These are phyloP conservation scores for Tokudaia muenninki DNA, from an alignment of 2,797 vertebrate genomes.

Conservation along the genomic window DNA sequence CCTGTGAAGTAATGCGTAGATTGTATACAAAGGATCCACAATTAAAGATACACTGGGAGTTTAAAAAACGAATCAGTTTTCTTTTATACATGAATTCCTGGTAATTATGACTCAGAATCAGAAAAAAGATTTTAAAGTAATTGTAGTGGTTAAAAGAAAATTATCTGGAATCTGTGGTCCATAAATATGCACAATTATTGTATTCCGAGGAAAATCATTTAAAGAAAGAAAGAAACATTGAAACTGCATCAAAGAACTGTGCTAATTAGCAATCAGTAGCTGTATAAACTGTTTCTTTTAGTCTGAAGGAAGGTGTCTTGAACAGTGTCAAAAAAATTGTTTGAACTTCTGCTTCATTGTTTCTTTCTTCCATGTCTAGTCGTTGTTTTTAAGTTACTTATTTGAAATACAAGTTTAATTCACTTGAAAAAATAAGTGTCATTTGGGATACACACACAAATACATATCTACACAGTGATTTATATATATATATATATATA, in stretches of 20 bases:
- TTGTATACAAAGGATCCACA: neutral
- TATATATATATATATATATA: neutral
- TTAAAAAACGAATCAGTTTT: conserved; percentile 56
- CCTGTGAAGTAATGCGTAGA: neutral
- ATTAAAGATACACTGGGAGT: conserved; percentile 10
- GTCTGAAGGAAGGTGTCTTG: neutral
- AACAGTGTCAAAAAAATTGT: neutral
- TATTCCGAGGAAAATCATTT: neutral
- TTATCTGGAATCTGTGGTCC: neutral
- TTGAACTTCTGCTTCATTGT: neutral
- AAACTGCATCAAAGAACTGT: neutral
- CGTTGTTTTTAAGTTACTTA: neutral
- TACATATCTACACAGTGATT: neutral
- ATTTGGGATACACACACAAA: neutral
- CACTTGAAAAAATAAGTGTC: neutral
- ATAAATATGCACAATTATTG: neutral
- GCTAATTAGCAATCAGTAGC: neutral
- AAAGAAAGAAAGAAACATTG: too few species aligned
- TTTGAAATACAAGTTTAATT: neutral
- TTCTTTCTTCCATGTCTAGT: neutral
- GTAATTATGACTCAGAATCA: conserved; percentile 25
- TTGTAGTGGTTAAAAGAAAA: neutral
- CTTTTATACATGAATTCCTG: neutral
- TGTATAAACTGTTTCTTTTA: neutral
- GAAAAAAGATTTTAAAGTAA: conserved; percentile 30